A percentile compares a stretch with the other conserved stretches of the same genome.
phyloP scores from a whole-genome alignment of 2,888 invertebrate genomes.

The Megastigmus dorsalis region DNA sequence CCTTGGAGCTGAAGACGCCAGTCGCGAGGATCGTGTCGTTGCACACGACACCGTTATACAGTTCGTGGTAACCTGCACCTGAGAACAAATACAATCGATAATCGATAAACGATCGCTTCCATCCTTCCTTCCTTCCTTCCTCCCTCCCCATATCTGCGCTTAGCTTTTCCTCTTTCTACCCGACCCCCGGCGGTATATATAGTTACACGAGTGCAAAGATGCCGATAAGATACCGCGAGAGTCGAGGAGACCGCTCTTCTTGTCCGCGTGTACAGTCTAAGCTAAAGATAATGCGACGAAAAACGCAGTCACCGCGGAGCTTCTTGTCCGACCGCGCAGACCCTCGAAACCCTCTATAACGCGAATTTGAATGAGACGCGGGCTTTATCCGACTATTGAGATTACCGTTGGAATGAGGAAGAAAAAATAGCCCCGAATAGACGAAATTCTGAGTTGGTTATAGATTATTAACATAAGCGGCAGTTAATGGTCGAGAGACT shows the following conservation, averaged over 20 bases:
- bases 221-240: not conserved
- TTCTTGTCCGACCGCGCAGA: too few species aligned
- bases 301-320: too few species aligned
- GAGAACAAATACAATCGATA: slow-evolving; percentile 72
- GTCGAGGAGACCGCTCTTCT: not conserved
- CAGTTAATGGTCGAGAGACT: too few species aligned
- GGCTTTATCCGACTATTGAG: too few species aligned
- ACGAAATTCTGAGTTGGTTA: not conserved
- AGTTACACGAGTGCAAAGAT: too few species aligned
- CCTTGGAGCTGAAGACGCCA: slow-evolving; percentile 99
- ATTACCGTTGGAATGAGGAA: too few species aligned
- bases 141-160: too few species aligned
- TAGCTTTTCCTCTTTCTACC: too few species aligned
- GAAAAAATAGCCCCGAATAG: not conserved
- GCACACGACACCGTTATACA: slow-evolving; percentile 98
- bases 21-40: slow-evolving; percentile 99
- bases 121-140: not conserved
- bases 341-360: too few species aligned
- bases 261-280: slow-evolving; percentile 13
- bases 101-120: slow-evolving; percentile 56
- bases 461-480: too few species aligned
- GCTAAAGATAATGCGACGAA: not conserved
- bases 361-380: too few species aligned
- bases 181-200: too few species aligned
- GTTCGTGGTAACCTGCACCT: slow-evolving; percentile 84